Evolutionary conservation across 2,888 invertebrate species (phyloP), one percentile per base, ranked within the genome.

Genomic region (Andrena minutula): DNA sequence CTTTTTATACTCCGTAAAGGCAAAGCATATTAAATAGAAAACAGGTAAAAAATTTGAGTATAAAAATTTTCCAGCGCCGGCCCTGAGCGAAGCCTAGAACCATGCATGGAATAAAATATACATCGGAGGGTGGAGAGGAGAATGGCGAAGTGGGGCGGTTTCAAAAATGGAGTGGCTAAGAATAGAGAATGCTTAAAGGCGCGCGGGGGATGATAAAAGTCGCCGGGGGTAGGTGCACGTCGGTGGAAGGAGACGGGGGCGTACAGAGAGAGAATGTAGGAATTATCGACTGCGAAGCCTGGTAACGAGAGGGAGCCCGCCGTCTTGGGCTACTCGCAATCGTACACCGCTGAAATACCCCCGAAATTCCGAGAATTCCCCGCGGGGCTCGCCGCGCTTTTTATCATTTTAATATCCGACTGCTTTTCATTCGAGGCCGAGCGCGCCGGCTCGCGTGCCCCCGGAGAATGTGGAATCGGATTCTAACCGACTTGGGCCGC

Each of bases 111-210:
- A 78, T 68, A 74, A 61, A 61, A 68, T 61, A 63, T 60, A 41
- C 7, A 5, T 68, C 20, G 41, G 20, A 58, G 65, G 35, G 8
- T 20, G 30, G 41, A 49, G 41, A 26, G 35, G 26, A 0, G 70
- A 23, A n/a, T 10, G 58, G 32, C 51, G 41, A 79, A 79, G 71
- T 71, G 77, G 77, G 53, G 49, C 79, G 79, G 58, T 79, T 77
- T 77, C 47, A 77, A 77, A 77, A 71, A 61, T 66, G 66, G 66
- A 20, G 26, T 20, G 61, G 35, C 77, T 70, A 76, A 79, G 76
- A 70, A 79, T 66, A 76, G 79, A 77, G 53, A 71, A 76, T 76
- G 63, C 71, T 79, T 77, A 72, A 78, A 60, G 72, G 61, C 56
- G 53, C 12, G 20, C 64, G 65, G 16, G 26, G 69, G 70, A 75